A percentile compares a stretch with the other conserved stretches of the same genome.
Evolutionary conservation across 2,888 invertebrate genomes (phyloP).

Genomic region (Phasia obesa): DNA sequence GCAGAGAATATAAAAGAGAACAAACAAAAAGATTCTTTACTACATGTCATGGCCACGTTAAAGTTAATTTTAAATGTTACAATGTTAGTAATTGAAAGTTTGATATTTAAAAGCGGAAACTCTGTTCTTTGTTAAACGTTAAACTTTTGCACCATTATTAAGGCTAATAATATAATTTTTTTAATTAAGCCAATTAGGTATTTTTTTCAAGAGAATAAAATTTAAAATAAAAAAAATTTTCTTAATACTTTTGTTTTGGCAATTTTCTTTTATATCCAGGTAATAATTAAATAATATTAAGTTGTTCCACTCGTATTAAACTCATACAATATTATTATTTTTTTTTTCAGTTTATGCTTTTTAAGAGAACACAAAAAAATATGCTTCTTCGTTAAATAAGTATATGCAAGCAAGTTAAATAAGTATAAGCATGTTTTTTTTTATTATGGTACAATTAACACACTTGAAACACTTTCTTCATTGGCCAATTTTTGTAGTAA

Average conservation of each 20-base stretch:
- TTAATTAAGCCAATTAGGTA: constrained; percentile 11
- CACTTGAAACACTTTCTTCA: neutral
- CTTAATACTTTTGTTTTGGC: neutral
- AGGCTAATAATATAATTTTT: constrained; percentile 5
- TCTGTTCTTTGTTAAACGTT: neutral
- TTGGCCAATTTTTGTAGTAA: too few species aligned
- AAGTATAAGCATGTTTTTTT: too few species aligned
- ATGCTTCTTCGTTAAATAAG: too few species aligned
- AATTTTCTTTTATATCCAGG: too few species aligned
- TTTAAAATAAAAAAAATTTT: neutral
- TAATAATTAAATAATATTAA: too few species aligned
- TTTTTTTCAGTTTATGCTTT: too few species aligned
- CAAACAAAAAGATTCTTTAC: constrained; percentile 3
- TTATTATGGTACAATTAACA: constrained; percentile 25
- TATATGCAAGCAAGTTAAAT: too few species aligned
- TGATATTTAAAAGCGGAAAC: neutral
- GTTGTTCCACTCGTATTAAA: too few species aligned
- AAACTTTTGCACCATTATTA: constrained; percentile 16
- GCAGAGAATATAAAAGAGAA: constrained; percentile 1
- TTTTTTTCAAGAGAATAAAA: constrained; percentile 6
- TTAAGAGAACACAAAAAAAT: too few species aligned
- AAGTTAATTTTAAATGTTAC: neutral
- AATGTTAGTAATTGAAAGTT: neutral
- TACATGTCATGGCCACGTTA: constrained; percentile 3
- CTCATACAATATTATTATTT: too few species aligned